Conservation (phyloP, 2,888 invertebrate genomes). For the Caradrina clavipalpis region DNA sequence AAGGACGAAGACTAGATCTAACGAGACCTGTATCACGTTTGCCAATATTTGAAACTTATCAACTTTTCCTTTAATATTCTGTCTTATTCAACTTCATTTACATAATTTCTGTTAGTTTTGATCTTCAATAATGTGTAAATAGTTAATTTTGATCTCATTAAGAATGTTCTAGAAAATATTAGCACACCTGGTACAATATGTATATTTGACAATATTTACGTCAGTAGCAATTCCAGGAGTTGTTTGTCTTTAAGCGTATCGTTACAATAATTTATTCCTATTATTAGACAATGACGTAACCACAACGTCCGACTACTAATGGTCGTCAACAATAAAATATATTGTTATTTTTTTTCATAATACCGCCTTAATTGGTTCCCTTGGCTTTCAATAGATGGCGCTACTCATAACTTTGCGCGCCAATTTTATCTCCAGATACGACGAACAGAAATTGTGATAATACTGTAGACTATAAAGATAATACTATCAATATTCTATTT, state of each 20-base stretch:
- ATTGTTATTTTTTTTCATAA: constrained; percentile 35
- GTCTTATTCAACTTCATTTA: not conserved
- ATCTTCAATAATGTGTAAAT: not conserved
- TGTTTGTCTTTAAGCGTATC: constrained; percentile 51
- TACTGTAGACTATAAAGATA: constrained; percentile 25
- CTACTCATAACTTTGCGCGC: constrained; percentile 41
- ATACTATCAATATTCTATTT: constrained; percentile 24
- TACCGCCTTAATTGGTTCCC: constrained; percentile 50
- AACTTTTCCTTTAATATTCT: not conserved
- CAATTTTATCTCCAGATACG: constrained; percentile 35
- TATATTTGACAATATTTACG: constrained; percentile 41
- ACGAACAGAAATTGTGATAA: constrained; percentile 29
- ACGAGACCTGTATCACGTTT: constrained; percentile 38
- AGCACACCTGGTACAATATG: constrained; percentile 33
- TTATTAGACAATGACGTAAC: constrained; percentile 63
- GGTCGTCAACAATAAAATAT: constrained; percentile 35
- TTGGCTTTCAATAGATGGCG: constrained; percentile 74
- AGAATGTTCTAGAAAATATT: constrained; percentile 48
- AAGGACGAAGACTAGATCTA: constrained; percentile 56
- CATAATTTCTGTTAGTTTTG: not conserved
- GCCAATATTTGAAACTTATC: constrained; percentile 15
- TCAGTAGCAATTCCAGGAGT: constrained; percentile 47
- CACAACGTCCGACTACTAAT: constrained; percentile 30
- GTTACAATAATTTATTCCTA: constrained; percentile 50
- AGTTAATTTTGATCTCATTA: not conserved